Evolutionary conservation across 2,888 invertebrate genomes (phyloP).

Genomic region (Ashinkailepas kermadecensis): DNA sequence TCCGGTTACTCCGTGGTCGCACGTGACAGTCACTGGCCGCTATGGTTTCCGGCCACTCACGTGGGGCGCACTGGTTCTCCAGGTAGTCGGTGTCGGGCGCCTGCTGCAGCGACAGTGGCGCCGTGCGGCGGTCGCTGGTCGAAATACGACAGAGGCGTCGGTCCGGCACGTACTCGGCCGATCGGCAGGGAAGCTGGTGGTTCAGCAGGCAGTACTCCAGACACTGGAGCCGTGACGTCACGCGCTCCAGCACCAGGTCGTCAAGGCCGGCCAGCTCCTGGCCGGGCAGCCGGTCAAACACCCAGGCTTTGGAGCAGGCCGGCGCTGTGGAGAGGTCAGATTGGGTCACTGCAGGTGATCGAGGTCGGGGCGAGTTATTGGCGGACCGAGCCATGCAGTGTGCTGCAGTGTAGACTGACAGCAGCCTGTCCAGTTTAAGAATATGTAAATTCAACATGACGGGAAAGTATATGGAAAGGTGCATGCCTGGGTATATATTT

Average conservation of each 20-base stretch:
- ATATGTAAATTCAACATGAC: too few relatives aligned
- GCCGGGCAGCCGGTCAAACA: conserved; percentile 65
- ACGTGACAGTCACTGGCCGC: background rate
- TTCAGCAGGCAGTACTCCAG: conserved; percentile 51
- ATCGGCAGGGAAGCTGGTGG: conserved; percentile 48
- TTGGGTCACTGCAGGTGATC: too few relatives aligned
- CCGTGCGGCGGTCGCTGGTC: conserved; percentile 30
- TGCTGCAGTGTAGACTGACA: too few relatives aligned
- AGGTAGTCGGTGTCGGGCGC: conserved; percentile 64
- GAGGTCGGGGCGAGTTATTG: too few relatives aligned
- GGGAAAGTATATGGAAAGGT: too few relatives aligned
- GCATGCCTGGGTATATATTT: too few relatives aligned
- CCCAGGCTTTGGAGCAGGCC: conserved; percentile 56
- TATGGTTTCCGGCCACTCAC: conserved; percentile 25
- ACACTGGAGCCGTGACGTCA: conserved; percentile 59
- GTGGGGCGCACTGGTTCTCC: conserved; percentile 63
- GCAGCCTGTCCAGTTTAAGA: too few relatives aligned
- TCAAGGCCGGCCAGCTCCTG: conserved; percentile 62
- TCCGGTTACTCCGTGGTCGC: background rate
- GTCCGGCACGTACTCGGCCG: conserved; percentile 49
- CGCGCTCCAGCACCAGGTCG: conserved; percentile 52
- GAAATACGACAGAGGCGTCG: conserved; percentile 56
- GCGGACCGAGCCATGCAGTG: too few relatives aligned
- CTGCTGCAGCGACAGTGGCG: conserved; percentile 49
- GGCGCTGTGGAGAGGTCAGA: conserved; percentile 30